These are phyloP conservation scores for Heterodera filipjevi DNA, from an alignment of 2,888 invertebrate genomes.

Conservation along the genomic window DNA sequence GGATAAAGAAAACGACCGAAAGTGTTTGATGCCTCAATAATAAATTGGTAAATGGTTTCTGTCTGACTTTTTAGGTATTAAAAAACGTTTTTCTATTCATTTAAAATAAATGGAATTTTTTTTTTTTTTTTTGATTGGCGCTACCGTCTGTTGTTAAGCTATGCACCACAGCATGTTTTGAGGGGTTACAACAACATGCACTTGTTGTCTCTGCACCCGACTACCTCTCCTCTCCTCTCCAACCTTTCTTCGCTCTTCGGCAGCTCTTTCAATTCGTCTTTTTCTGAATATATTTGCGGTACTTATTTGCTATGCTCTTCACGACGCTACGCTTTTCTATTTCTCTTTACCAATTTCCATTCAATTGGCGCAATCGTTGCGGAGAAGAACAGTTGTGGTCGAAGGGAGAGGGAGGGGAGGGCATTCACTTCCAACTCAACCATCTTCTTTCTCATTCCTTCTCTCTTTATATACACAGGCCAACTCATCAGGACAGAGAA, in stretches of 20 bases:
- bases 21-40: too few species aligned
- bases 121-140: too few species aligned
- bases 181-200: too few species aligned
- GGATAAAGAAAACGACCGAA: too few species aligned
- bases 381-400: neutral
- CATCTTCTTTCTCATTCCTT: neutral
- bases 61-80: too few species aligned
- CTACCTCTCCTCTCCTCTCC: neutral
- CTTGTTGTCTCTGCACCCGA: too few species aligned
- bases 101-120: too few species aligned
- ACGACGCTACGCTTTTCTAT: conserved; percentile 9
- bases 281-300: neutral
- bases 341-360: neutral
- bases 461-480: neutral
- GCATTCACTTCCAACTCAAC: neutral
- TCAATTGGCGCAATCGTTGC: conserved; percentile 2
- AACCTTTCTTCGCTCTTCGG: neutral
- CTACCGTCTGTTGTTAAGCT: too few species aligned
- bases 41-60: too few species aligned
- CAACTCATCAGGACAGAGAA: too few species aligned
- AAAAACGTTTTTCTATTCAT: too few species aligned
- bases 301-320: conserved; percentile 3
- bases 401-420: neutral
- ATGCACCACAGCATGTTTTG: too few species aligned
- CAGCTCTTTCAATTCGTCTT: neutral